Evolutionary conservation across 2,797 vertebrate species (phyloP), one percentile per base, ranked within the genome.

Genomic region (Spheniscus humboldti): DNA sequence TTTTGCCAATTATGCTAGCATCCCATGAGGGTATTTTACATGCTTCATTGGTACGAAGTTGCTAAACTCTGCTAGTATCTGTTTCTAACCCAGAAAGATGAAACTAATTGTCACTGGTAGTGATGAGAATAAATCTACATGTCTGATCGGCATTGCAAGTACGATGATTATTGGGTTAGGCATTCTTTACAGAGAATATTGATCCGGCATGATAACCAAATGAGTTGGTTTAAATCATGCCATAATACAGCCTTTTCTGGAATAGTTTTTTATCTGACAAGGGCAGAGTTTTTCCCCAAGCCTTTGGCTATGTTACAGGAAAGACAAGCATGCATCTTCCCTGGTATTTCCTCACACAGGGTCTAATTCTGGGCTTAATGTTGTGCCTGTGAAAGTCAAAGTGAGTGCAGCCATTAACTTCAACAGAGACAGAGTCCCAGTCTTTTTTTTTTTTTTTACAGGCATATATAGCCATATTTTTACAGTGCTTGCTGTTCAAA

Each of bases 1-100:
- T 96, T 91, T 93, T 90, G 80, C 92, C 92, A 93, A 96, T 97
- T 93, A 90, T 68, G 55, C 67, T 77, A 31, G 69, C 75, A 59
- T 94, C 97, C 89, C 92, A 50, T 8, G 55, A 93, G 94, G 75
- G 73, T 69, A 35, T 95, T 97, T 95, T 97, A 69, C 91, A 88
- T 76, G 95, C 86, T 91, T 86, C 91, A 66, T 35, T 92, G 94
- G 83, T 67, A 86, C 43, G n/a, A 57, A 71, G 80, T 87, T 83
- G 94, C 92, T 94, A 55, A 94, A 95, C 60, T 94, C 94, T 55
- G 52, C 63, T 47, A 39, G 69, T 71, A 82, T 94, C 74, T 86
- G 71, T 81, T 96, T 82, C 90, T 74, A 93, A 89, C 64, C 64
- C 67, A 64, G 53, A 64, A 96, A 93, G 90, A 95, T 89, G 31